Conservation (phyloP, 2,888 invertebrate species). For the Mycalesis mineus region DNA sequence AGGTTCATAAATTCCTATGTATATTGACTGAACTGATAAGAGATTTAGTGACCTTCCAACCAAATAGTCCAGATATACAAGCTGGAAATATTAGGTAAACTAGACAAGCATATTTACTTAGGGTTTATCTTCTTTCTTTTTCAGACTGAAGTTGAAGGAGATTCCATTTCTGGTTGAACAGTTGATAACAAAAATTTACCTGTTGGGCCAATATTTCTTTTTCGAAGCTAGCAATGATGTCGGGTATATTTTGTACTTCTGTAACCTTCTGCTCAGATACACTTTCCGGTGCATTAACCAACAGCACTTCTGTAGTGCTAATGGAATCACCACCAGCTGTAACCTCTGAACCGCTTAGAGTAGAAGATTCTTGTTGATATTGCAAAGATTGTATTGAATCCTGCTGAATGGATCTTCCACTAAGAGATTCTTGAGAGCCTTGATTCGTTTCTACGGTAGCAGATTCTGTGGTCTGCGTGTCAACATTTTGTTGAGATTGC, state of each 20-base stretch:
- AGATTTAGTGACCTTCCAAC: too few relatives aligned
- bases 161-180: too few relatives aligned
- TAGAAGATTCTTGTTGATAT: slow-evolving; percentile 12
- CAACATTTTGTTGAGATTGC: neutral
- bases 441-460: neutral
- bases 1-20: too few relatives aligned
- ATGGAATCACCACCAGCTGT: neutral
- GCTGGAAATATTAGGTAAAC: too few relatives aligned
- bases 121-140: too few relatives aligned
- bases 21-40: too few relatives aligned
- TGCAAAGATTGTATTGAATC: neutral
- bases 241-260: slow-evolving; percentile 50
- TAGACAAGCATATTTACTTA: too few relatives aligned
- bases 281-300: slow-evolving; percentile 1
- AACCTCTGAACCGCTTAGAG: slow-evolving; percentile 12
- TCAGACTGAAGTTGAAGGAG: too few relatives aligned
- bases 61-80: too few relatives aligned
- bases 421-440: neutral
- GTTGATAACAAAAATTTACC: too few relatives aligned
- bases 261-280: neutral
- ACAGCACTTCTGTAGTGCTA: neutral
- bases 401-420: neutral
- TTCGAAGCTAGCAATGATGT: slow-evolving; percentile 50
- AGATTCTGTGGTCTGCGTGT: neutral
- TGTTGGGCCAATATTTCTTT: slow-evolving; percentile 50